Percentiles rank a stretch among this genome's conserved stretches.
phyloP scores from a whole-genome alignment of 2,797 vertebrate genomes.

The Babyrousa celebensis region DNA sequence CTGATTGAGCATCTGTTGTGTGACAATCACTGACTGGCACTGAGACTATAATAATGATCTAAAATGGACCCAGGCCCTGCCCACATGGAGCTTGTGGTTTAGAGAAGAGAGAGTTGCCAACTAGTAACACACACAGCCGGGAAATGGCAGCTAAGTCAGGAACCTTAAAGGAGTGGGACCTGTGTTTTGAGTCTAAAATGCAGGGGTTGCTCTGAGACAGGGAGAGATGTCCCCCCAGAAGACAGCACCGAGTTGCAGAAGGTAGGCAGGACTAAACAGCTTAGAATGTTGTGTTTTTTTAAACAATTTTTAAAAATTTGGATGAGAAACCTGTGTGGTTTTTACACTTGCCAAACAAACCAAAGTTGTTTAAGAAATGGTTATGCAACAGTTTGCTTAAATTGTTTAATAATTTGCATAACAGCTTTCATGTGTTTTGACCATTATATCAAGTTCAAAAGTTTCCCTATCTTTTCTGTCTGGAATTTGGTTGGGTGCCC shows the following conservation, averaged over 20 bases:
- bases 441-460: conserved; percentile 12
- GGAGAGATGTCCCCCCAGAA: neutral
- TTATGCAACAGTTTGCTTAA: neutral
- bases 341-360: neutral
- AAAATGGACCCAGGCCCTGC: neutral
- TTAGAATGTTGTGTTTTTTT: neutral
- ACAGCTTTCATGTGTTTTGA: neutral
- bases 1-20: neutral
- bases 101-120: neutral
- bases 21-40: neutral
- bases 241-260: neutral
- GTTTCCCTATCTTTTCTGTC: neutral
- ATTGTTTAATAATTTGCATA: conserved; percentile 6
- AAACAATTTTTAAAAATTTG: neutral
- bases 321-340: neutral
- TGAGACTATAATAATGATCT: neutral
- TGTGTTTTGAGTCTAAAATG: neutral
- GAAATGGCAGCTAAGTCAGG: neutral
- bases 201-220: neutral
- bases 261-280: neutral
- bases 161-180: neutral
- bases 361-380: neutral
- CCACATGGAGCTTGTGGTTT: neutral
- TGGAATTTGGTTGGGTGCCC: neutral
- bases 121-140: neutral